A percentile compares a stretch with the other conserved stretches of the same genome.
phyloP scores from a whole-genome alignment of 2,797 vertebrate genomes.

The Nannoperca obscura region DNA sequence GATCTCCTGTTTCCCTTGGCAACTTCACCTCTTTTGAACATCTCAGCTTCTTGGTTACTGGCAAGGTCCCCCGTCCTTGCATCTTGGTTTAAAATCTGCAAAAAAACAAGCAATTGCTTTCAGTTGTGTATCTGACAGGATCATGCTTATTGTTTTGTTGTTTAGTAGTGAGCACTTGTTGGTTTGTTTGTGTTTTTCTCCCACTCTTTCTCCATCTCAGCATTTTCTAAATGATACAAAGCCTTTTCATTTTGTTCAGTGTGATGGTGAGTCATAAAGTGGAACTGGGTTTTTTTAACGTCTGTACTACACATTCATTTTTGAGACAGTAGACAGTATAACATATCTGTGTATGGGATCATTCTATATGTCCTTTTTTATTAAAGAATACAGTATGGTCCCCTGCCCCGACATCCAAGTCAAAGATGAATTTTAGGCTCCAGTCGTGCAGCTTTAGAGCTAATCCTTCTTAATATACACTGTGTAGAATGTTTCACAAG shows the following conservation, averaged over 20 bases:
- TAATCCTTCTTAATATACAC: neutral
- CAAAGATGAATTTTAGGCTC: neutral
- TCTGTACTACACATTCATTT: too few relatives aligned
- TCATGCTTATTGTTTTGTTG: neutral
- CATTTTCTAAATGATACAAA: neutral
- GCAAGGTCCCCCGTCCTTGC: conserved; percentile 41
- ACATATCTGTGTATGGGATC: neutral
- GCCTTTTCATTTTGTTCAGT: neutral
- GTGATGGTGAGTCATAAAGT: neutral
- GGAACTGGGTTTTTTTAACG: neutral
- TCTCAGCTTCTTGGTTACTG: conserved; percentile 46
- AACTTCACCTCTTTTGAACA: conserved; percentile 57
- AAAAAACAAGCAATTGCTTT: neutral
- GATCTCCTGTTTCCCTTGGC: conserved; percentile 57
- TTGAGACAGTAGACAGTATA: too few relatives aligned
- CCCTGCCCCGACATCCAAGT: neutral
- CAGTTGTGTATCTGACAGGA: neutral
- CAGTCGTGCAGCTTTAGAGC: neutral
- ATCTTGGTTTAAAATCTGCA: conserved; percentile 27
- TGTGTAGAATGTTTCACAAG: neutral
- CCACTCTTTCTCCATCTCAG: neutral
- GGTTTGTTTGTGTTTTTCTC: neutral
- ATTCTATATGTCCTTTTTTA: neutral
- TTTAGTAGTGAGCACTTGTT: neutral
- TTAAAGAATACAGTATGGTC: neutral